These are phyloP conservation scores for Meriones psammophilus DNA, from an alignment of 2,797 vertebrate species.

Conservation along the genomic window DNA sequence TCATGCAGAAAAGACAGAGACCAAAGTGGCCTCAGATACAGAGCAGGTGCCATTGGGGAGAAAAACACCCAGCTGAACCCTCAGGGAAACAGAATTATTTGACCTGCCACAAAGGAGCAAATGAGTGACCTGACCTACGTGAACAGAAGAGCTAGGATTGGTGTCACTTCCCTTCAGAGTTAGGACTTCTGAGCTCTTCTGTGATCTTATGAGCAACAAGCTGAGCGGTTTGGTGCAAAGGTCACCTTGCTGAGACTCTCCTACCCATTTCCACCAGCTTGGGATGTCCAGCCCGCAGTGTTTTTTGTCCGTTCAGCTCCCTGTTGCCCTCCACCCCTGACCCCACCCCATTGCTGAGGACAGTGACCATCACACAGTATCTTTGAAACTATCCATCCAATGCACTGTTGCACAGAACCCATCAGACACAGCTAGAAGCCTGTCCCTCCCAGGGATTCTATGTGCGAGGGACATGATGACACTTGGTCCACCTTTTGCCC, in stretches of 20 bases:
- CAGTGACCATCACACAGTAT: background rate
- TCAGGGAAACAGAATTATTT: background rate
- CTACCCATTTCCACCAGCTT: background rate
- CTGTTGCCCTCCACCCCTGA: too few species aligned
- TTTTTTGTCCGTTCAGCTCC: background rate
- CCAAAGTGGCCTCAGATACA: background rate
- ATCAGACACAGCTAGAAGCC: background rate
- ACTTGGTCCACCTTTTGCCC: too few species aligned
- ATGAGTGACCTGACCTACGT: background rate
- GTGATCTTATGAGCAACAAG: background rate
- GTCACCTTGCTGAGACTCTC: background rate
- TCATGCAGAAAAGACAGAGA: background rate
- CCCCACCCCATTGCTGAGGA: background rate
- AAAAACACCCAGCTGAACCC: background rate
- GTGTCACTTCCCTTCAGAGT: background rate
- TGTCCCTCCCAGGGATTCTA: fast-evolving
- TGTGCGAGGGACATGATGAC: background rate
- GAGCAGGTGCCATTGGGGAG: background rate
- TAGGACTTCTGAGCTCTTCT: background rate
- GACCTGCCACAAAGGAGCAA: background rate
- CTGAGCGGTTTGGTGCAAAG: background rate
- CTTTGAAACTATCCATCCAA: background rate
- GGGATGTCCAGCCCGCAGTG: background rate
- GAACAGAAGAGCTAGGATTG: background rate
- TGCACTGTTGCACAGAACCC: background rate